Evolutionary conservation across 2,797 vertebrate genomes (phyloP).

Genomic region (Aphelocoma californica): DNA sequence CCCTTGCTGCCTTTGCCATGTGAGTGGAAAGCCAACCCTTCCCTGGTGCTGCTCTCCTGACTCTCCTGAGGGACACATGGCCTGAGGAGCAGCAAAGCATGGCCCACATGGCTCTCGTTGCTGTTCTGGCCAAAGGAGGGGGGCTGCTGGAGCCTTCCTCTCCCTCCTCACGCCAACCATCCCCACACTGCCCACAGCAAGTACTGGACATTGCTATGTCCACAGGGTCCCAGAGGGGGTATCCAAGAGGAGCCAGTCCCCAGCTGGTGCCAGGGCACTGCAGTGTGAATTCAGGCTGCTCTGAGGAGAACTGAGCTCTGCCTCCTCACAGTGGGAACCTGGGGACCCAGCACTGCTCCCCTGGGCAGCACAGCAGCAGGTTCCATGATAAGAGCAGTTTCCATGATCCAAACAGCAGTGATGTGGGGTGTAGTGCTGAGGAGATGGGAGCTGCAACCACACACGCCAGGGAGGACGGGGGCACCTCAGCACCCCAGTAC

Average conservation of each 20-base stretch:
- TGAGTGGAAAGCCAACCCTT: background rate
- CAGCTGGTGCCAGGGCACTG: background rate
- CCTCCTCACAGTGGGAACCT: fast-evolving
- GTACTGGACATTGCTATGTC: background rate
- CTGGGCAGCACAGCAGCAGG: no score
- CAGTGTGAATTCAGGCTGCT: fast-evolving
- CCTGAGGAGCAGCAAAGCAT: background rate
- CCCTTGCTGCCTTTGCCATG: fast-evolving
- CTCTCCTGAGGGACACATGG: fast-evolving
- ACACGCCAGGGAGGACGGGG: background rate
- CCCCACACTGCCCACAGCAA: background rate
- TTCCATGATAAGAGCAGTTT: background rate
- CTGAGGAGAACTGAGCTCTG: background rate
- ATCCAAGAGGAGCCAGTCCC: fast-evolving
- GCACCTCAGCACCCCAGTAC: fast-evolving
- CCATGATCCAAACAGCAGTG: fast-evolving
- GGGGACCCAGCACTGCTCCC: background rate
- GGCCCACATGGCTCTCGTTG: background rate
- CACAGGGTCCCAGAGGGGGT: background rate
- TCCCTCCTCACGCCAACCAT: background rate
- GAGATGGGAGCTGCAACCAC: fast-evolving
- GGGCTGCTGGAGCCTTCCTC: background rate
- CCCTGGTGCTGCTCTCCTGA: background rate
- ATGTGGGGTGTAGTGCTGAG: background rate
- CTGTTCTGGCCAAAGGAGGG: background rate